Evolutionary conservation across 2,113 vertebrate species (phyloP).

Genomic region (Carassius gibelio): DNA sequence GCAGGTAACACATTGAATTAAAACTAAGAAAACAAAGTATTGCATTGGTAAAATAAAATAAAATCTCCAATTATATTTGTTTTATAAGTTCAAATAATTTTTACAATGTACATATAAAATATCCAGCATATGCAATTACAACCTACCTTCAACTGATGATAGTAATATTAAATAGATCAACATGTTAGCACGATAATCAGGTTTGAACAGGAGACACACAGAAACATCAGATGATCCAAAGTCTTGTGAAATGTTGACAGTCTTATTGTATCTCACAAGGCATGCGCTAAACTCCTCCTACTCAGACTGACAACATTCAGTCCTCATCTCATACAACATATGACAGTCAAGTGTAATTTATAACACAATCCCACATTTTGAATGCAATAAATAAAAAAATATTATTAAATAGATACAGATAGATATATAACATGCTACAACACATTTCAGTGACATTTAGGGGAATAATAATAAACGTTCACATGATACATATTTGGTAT

Average conservation of each 20-base stretch:
- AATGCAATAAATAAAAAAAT: too few relatives aligned
- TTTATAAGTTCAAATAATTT: too few relatives aligned
- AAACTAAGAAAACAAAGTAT: too few relatives aligned
- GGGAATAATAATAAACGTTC: too few relatives aligned
- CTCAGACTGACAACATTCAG: background rate
- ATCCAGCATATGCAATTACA: too few relatives aligned
- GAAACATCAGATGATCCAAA: background rate
- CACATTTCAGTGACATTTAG: background rate
- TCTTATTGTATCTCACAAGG: background rate
- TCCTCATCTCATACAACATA: background rate
- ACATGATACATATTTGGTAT: background rate
- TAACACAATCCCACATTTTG: too few relatives aligned
- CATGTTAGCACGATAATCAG: background rate
- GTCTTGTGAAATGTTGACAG: background rate
- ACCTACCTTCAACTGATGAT: background rate
- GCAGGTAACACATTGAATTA: too few relatives aligned
- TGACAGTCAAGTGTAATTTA: background rate
- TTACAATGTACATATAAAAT: too few relatives aligned
- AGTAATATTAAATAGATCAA: conserved; percentile 10
- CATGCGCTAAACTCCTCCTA: background rate
- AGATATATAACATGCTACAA: background rate
- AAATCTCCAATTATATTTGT: too few relatives aligned
- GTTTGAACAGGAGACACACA: background rate
- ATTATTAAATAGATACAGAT: background rate
- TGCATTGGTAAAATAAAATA: too few relatives aligned